Evolutionary conservation across 2,888 invertebrate species (phyloP).

Genomic region (Drosophila diplacantha): DNA sequence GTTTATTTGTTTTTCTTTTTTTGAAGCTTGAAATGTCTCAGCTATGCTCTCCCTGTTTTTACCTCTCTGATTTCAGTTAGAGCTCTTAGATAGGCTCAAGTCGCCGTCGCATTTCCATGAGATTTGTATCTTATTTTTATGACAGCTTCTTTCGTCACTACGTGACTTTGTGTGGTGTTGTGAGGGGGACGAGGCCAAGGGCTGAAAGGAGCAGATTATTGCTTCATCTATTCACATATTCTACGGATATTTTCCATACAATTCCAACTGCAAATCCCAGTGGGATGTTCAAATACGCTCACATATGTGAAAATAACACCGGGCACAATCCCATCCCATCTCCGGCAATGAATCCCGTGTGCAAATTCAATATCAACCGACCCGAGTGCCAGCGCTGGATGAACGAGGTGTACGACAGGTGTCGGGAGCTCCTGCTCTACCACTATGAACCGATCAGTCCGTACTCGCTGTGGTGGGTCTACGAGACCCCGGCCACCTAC

Average conservation of each 20-base stretch:
- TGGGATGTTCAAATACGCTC: neutral
- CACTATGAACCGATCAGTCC: neutral
- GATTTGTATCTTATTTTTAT: constrained; percentile 24
- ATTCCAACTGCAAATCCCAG: neutral
- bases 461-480: constrained; percentile 36
- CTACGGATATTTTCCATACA: neutral
- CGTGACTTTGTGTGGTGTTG: constrained; percentile 27
- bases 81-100: constrained; percentile 6
- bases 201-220: neutral
- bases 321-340: neutral
- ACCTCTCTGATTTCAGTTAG: constrained; percentile 2
- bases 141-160: constrained; percentile 33
- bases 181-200: neutral
- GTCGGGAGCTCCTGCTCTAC: constrained; percentile 34
- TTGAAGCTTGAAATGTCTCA: neutral
- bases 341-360: constrained; percentile 53
- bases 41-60: neutral
- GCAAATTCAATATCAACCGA: constrained; percentile 41
- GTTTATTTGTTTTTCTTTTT: neutral
- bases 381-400: constrained; percentile 56
- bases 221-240: neutral
- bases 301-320: neutral
- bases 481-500: constrained; percentile 37
- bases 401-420: constrained; percentile 44
- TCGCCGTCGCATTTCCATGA: constrained; percentile 16